phyloP scores from a whole-genome alignment of 2,797 vertebrate species.

The Coranthus polyacanthus region DNA sequence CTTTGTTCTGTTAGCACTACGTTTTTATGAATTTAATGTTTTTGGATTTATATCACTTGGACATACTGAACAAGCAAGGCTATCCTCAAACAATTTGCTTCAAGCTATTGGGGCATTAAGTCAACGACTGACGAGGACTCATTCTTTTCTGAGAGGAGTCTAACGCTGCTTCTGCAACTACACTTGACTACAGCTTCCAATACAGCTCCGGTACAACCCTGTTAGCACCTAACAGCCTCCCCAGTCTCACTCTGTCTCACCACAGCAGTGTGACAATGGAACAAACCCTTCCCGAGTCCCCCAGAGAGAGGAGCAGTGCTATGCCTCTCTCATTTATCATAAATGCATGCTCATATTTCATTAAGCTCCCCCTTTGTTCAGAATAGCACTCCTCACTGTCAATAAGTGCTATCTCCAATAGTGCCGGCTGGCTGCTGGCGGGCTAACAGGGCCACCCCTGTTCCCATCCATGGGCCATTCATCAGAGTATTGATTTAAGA shows the following conservation, averaged over 20 bases:
- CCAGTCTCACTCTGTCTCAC: constrained; percentile 31
- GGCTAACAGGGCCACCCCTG: constrained; percentile 75
- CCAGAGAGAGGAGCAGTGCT: constrained; percentile 43
- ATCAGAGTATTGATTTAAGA: constrained; percentile 84
- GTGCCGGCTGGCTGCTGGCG: constrained; percentile 62
- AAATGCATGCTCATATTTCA: constrained; percentile 83
- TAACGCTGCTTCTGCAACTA: constrained; percentile 19
- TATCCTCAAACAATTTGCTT: no score
- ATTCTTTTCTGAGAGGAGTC: constrained; percentile 6
- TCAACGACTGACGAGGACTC: constrained; percentile 32
- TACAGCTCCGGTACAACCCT: constrained; percentile 44
- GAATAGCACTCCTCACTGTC: constrained; percentile 74
- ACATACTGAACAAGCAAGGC: no score
- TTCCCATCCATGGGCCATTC: constrained; percentile 77
- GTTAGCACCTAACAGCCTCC: constrained; percentile 60
- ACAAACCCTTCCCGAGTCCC: constrained; percentile 64
- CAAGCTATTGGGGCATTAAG: constrained; percentile 19
- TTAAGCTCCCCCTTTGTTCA: constrained; percentile 76
- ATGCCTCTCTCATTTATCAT: constrained; percentile 82
- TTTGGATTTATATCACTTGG: neutral
- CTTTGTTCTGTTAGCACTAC: neutral
- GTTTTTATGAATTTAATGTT: neutral
- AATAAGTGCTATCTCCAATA: constrained; percentile 80
- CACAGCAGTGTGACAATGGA: constrained; percentile 59
- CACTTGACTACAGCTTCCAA: constrained; percentile 52